Conservation (phyloP, 2,888 invertebrate genomes). For the Leucophora obtusa region DNA sequence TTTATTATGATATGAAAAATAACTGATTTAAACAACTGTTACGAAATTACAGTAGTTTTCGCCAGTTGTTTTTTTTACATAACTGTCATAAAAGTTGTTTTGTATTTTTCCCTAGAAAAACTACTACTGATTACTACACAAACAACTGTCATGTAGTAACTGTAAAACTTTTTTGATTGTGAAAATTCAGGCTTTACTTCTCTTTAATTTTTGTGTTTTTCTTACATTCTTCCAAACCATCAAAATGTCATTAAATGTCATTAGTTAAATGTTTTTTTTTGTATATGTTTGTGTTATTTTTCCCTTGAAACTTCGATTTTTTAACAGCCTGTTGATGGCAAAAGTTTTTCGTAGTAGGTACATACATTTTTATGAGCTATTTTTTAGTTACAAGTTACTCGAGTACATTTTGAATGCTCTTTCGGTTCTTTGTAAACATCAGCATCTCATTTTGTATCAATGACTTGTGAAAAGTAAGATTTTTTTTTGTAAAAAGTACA, state of each 20-base stretch:
- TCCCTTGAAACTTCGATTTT: constrained; percentile 2
- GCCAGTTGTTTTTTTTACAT: too few relatives aligned
- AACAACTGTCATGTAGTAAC: too few relatives aligned
- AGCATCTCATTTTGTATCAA: constrained; percentile 12
- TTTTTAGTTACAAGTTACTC: neutral
- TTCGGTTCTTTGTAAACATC: neutral
- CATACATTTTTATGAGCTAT: constrained; percentile 26
- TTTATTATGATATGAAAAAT: too few relatives aligned
- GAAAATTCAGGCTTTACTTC: too few relatives aligned
- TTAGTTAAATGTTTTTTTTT: constrained; percentile 10
- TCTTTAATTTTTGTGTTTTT: neutral
- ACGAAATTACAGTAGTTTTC: too few relatives aligned
- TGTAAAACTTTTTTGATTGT: too few relatives aligned
- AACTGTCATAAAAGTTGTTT: too few relatives aligned
- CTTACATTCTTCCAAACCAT: constrained; percentile 11
- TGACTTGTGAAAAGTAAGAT: constrained; percentile 36
- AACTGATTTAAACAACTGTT: too few relatives aligned
- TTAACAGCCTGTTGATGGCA: constrained; percentile 28
- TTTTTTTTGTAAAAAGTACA: neutral
- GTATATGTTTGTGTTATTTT: neutral
- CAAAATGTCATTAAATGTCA: constrained; percentile 25
- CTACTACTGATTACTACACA: too few relatives aligned
- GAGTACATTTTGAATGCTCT: constrained; percentile 13
- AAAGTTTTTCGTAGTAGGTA: neutral
- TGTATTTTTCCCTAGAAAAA: too few relatives aligned